Percentiles rank a stretch among this genome's conserved stretches.
These are phyloP conservation scores for Ruditapes philippinarum DNA, from an alignment of 1,140 invertebrate genomes.

Conservation along the genomic window DNA sequence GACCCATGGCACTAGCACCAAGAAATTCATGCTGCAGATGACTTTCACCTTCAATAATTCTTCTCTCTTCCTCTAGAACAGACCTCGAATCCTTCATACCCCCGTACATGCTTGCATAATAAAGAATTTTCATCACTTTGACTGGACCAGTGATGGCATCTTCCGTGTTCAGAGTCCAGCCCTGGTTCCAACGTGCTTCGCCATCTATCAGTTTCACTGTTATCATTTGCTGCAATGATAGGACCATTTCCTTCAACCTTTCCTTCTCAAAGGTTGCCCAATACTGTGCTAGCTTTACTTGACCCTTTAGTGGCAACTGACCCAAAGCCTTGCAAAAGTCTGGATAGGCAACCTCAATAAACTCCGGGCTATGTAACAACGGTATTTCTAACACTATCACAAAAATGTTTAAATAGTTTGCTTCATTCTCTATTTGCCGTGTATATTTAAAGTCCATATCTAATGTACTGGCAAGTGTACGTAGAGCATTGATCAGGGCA, in stretches of 20 bases:
- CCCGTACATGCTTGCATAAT: constrained; percentile 95
- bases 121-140: constrained; percentile 91
- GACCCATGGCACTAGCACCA: constrained; percentile 80
- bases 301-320: constrained; percentile 91
- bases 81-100: constrained; percentile 92
- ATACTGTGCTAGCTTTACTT: constrained; percentile 92
- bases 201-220: constrained; percentile 92
- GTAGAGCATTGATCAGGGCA: constrained; percentile 93
- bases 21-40: constrained; percentile 81
- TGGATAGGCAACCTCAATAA: constrained; percentile 93
- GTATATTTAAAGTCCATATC: constrained; percentile 91
- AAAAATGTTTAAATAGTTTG: constrained; percentile 91
- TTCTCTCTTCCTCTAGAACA: constrained; percentile 82
- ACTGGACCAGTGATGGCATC: constrained; percentile 92
- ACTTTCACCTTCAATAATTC: constrained; percentile 79
- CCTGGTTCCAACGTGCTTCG: constrained; percentile 89
- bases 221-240: constrained; percentile 95
- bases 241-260: constrained; percentile 91
- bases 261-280: constrained; percentile 92
- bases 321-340: constrained; percentile 93
- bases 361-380: constrained; percentile 92
- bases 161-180: constrained; percentile 95
- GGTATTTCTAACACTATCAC: constrained; percentile 96
- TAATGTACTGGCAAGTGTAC: constrained; percentile 91
- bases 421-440: constrained; percentile 87